Percentiles rank a stretch among this genome's conserved stretches.
phyloP scores from a whole-genome alignment of 2,113 vertebrate species.

The Pseudorasbora parva region DNA sequence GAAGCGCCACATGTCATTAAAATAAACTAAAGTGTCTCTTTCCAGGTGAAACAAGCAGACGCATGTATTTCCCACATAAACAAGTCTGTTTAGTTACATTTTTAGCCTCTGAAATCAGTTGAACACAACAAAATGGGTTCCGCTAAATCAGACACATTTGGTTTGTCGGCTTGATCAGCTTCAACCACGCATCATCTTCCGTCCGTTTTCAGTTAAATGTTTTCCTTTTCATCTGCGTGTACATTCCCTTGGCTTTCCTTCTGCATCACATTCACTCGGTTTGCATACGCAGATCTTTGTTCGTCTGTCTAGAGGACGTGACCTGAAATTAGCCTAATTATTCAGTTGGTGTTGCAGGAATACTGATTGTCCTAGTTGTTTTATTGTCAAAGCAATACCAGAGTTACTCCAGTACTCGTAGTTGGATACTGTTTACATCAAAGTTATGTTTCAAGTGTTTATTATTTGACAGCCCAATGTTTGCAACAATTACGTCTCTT shows the following conservation, averaged over 20 bases:
- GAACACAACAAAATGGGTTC: background rate
- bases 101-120: conserved; percentile 14
- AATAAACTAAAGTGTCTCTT: conserved; percentile 23
- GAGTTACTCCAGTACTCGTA: too few relatives aligned
- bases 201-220: background rate
- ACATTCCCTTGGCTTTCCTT: background rate
- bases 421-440: too few relatives aligned
- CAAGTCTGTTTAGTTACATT: background rate
- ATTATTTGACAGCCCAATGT: too few relatives aligned
- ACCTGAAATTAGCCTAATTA: background rate
- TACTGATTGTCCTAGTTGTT: too few relatives aligned
- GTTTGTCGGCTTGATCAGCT: background rate
- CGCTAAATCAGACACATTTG: background rate
- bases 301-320: background rate
- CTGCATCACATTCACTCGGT: background rate
- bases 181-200: background rate
- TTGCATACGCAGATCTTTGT: background rate
- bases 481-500: too few relatives aligned
- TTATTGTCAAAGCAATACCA: too few relatives aligned
- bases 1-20: background rate
- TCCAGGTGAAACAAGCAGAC: conserved; percentile 16
- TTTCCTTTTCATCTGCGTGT: background rate
- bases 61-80: conserved; percentile 21
- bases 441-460: too few relatives aligned
- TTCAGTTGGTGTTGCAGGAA: background rate